A percentile compares a stretch with the other conserved stretches of the same genome.
phyloP scores from a whole-genome alignment of 2,888 invertebrate genomes.

The Synergus laeviventris region DNA sequence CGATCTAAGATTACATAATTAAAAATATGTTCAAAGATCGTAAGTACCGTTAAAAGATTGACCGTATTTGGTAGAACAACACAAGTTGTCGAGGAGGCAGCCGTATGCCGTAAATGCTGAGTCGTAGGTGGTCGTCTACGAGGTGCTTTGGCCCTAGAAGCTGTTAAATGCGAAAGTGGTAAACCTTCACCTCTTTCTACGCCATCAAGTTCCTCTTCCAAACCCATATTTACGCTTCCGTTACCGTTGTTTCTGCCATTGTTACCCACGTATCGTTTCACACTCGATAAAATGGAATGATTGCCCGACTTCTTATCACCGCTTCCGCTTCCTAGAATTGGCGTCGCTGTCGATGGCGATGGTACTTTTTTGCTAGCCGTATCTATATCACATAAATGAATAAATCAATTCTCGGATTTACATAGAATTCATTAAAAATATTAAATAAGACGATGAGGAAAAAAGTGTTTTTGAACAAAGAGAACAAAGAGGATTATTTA shows the following conservation, averaged over 20 bases:
- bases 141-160: conserved; percentile 81
- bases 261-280: conserved; percentile 67
- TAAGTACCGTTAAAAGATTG: conserved; percentile 43
- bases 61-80: conserved; percentile 46
- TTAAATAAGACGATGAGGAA: neutral
- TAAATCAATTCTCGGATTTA: neutral
- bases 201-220: conserved; percentile 76
- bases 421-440: neutral
- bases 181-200: conserved; percentile 75
- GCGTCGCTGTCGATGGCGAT: conserved; percentile 55
- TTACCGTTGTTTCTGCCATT: conserved; percentile 58
- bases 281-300: conserved; percentile 64
- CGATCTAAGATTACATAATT: neutral
- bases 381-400: conserved; percentile 46
- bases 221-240: conserved; percentile 58
- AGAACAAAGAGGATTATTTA: neutral
- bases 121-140: conserved; percentile 82
- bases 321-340: conserved; percentile 52
- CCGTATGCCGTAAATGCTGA: conserved; percentile 67
- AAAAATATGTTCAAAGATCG: neutral
- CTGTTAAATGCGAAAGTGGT: conserved; percentile 77
- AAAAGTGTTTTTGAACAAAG: neutral
- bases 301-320: conserved; percentile 65
- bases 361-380: conserved; percentile 56
- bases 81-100: conserved; percentile 51